Percentiles rank a stretch among this genome's conserved stretches.
Conservation (phyloP, 2,113 vertebrate species). For the Upupa epops region DNA sequence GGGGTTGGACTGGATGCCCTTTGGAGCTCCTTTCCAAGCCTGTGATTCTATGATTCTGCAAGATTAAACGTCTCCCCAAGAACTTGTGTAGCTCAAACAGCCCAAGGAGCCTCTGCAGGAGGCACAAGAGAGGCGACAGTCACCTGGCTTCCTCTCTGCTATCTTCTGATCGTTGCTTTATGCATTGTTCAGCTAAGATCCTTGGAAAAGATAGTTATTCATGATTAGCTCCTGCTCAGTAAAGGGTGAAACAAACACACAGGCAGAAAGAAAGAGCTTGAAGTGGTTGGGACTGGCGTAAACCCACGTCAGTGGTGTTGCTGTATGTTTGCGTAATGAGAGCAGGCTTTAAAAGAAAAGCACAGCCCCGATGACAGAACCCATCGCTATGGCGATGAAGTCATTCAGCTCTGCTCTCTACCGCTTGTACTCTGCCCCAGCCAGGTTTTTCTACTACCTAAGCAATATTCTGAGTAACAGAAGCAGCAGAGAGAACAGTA, state of each 20-base stretch:
- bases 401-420: background rate
- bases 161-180: background rate
- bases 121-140: background rate
- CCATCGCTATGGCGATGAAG: background rate
- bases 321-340: background rate
- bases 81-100: background rate
- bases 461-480: background rate
- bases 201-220: background rate
- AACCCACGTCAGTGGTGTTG: background rate
- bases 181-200: background rate
- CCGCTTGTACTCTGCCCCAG: background rate
- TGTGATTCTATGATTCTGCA: background rate
- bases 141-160: background rate
- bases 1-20: no score
- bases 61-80: background rate
- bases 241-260: background rate
- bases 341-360: background rate
- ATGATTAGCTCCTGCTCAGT: background rate
- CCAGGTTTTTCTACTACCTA: background rate
- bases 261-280: constrained; percentile 26
- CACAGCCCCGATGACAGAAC: background rate
- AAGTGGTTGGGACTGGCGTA: constrained; percentile 2
- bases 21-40: no score
- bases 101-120: background rate
- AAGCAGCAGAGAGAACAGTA: background rate